phyloP scores from a whole-genome alignment of 2,113 vertebrate species.

The Xerus inauris region DNA sequence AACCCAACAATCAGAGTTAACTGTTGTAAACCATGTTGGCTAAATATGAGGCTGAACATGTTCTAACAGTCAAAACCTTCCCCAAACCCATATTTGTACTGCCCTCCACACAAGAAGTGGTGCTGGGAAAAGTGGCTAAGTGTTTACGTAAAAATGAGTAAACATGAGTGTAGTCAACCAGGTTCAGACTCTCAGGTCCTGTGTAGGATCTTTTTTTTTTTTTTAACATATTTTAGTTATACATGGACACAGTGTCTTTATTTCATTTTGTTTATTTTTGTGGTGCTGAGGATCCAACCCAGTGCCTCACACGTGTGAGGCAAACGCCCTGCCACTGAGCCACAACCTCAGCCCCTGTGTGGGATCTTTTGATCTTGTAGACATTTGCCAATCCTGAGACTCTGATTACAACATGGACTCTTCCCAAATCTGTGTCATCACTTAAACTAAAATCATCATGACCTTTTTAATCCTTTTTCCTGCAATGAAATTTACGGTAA shows the following conservation, averaged over 20 bases:
- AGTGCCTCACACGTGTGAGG: too few relatives aligned
- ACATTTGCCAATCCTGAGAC: background rate
- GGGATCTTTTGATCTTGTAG: background rate
- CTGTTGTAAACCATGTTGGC: background rate
- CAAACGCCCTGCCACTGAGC: too few relatives aligned
- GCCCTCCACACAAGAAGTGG: too few relatives aligned
- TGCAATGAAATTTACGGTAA: background rate
- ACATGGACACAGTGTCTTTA: too few relatives aligned
- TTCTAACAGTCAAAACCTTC: background rate
- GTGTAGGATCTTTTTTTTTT: background rate
- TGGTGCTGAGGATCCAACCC: too few relatives aligned
- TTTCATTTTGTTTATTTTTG: too few relatives aligned
- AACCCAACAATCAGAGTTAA: background rate
- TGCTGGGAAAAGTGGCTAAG: background rate
- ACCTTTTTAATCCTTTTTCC: background rate
- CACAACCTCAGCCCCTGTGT: background rate
- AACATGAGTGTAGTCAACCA: background rate
- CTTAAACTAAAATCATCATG: background rate
- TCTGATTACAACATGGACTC: background rate
- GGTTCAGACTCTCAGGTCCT: background rate
- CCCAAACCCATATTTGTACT: too few relatives aligned
- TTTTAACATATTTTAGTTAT: too few relatives aligned
- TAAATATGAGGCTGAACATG: background rate
- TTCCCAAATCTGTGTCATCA: background rate
- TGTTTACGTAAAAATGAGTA: background rate